phyloP scores from a whole-genome alignment of 92 coral and sea anemone genomes.

The Hydrozoanthus gracilis region DNA sequence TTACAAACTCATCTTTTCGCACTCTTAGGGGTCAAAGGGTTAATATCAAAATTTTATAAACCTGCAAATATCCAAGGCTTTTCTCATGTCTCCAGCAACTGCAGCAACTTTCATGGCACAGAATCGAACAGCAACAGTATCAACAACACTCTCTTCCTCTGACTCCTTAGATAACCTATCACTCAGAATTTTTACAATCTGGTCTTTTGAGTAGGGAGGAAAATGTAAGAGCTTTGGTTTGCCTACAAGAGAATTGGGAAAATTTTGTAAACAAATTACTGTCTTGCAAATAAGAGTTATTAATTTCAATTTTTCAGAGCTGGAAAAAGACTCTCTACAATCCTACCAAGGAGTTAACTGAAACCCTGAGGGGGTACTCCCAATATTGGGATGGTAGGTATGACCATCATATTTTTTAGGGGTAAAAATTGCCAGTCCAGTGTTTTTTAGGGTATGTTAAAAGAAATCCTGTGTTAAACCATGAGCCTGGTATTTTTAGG shows the following conservation, averaged over 20 bases:
- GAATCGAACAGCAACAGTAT: constrained; percentile 93
- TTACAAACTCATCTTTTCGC: neutral
- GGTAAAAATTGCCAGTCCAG: neutral
- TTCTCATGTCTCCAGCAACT: constrained; percentile 97
- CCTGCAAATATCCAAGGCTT: constrained; percentile 98
- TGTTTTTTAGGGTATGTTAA: too few relatives aligned
- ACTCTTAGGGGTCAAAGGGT: neutral
- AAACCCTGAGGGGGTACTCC: too few relatives aligned
- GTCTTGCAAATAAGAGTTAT: neutral
- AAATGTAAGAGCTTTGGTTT: constrained; percentile 93
- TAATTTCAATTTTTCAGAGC: neutral
- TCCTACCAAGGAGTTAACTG: too few relatives aligned
- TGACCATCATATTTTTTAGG: neutral
- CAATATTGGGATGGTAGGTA: too few relatives aligned
- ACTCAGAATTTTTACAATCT: constrained; percentile 80
- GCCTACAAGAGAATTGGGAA: constrained; percentile 57
- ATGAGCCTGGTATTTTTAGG: too few relatives aligned
- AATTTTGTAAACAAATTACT: too few relatives aligned
- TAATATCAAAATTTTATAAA: neutral
- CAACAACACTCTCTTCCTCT: constrained; percentile 59
- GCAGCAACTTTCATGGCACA: constrained; percentile 99
- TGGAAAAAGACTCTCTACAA: neutral
- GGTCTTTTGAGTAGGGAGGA: constrained; percentile 92
- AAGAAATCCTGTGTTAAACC: too few relatives aligned
- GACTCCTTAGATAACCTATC: constrained; percentile 85